These are phyloP conservation scores for Thalpophila matura DNA, from an alignment of 2,888 invertebrate species.

Conservation along the genomic window DNA sequence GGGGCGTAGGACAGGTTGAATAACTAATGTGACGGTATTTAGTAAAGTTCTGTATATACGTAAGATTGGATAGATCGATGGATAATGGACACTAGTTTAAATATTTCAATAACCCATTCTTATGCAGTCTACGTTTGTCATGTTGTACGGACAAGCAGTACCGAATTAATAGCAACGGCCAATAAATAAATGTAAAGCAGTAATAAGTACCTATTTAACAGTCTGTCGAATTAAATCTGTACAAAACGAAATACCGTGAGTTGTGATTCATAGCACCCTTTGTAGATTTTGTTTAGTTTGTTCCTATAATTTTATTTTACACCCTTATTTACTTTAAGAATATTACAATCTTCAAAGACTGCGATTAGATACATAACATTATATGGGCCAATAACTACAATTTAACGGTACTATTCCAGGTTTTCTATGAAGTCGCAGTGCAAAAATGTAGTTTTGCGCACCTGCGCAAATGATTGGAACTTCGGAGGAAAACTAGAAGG, in stretches of 20 bases:
- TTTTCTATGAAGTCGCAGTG: neutral
- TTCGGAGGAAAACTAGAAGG: too few species aligned
- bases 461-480: too few species aligned
- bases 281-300: slow-evolving; percentile 59
- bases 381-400: slow-evolving; percentile 6
- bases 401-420: neutral
- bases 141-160: slow-evolving; percentile 79
- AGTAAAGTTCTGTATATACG: slow-evolving; percentile 85
- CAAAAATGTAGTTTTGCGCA: neutral
- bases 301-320: slow-evolving; percentile 54
- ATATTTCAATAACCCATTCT: slow-evolving; percentile 70
- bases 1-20: slow-evolving; percentile 77
- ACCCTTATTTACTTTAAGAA: slow-evolving; percentile 19
- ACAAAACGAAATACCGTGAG: slow-evolving; percentile 86
- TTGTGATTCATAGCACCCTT: slow-evolving; percentile 80
- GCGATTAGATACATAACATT: slow-evolving; percentile 1
- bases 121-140: slow-evolving; percentile 72
- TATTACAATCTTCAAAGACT: neutral
- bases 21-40: slow-evolving; percentile 75
- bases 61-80: slow-evolving; percentile 75
- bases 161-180: slow-evolving; percentile 86
- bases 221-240: slow-evolving; percentile 90
- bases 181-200: slow-evolving; percentile 86
- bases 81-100: slow-evolving; percentile 63
- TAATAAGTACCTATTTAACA: slow-evolving; percentile 86